Conservation (phyloP, 1,140 invertebrate species). For the Macrocentrus cingulum region DNA sequence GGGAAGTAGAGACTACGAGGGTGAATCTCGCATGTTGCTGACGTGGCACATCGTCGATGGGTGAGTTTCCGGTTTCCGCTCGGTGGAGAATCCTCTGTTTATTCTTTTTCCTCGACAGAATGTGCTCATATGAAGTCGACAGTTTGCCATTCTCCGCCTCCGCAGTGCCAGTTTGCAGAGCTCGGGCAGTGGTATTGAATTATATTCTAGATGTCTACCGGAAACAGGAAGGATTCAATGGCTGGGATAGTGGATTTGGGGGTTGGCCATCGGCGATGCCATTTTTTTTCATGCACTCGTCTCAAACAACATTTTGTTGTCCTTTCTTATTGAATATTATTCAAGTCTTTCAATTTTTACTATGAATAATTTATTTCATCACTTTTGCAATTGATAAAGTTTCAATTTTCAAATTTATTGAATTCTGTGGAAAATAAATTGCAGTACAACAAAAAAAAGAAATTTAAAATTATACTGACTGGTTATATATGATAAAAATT, state of each 20-base stretch:
- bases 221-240: slow-evolving; percentile 22
- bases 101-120: slow-evolving; percentile 11
- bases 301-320: too few species aligned
- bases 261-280: not conserved
- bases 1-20: not conserved
- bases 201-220: slow-evolving; percentile 17
- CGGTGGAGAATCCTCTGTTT: slow-evolving; percentile 35
- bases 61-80: slow-evolving; percentile 24
- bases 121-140: not conserved
- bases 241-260: slow-evolving; percentile 6
- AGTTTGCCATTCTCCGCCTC: not conserved
- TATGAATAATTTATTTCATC: too few species aligned
- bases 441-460: too few species aligned
- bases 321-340: too few species aligned
- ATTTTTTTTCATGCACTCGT: not conserved
- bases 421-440: too few species aligned
- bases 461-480: too few species aligned
- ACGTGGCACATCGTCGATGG: slow-evolving; percentile 22
- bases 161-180: not conserved
- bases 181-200: slow-evolving; percentile 20
- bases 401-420: too few species aligned
- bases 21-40: slow-evolving; percentile 14
- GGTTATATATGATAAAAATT: too few species aligned
- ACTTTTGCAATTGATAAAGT: too few species aligned
- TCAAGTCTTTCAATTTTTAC: too few species aligned